Percentiles rank a stretch among this genome's conserved stretches.
Evolutionary conservation across 1,140 invertebrate genomes (phyloP).

Genomic region (Oncopeltus fasciatus): DNA sequence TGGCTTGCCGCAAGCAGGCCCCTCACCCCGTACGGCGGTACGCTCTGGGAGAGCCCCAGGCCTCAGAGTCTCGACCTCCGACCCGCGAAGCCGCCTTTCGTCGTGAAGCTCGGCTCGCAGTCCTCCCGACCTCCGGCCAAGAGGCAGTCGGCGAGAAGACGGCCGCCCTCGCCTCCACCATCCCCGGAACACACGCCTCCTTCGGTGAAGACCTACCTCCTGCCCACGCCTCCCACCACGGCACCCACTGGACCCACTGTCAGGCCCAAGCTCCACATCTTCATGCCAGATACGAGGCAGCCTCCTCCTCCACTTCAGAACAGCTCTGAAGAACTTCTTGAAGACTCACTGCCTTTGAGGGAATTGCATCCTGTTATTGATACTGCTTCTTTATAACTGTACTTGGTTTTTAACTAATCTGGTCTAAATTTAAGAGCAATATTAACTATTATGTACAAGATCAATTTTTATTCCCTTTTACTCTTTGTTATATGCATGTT

Average conservation of each 20-base stretch:
- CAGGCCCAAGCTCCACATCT: background rate
- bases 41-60: conserved; percentile 34
- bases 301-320: background rate
- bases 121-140: background rate
- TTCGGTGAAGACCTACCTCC: background rate
- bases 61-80: conserved; percentile 24
- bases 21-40: conserved; percentile 1
- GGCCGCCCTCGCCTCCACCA: background rate
- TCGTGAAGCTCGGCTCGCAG: background rate
- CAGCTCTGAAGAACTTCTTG: no score
- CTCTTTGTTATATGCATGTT: no score
- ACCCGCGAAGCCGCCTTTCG: background rate
- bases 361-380: no score
- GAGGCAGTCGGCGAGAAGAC: background rate
- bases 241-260: background rate
- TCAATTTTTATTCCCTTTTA: no score
- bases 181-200: background rate
- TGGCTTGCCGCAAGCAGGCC: conserved; percentile 36
- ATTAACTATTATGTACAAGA: no score
- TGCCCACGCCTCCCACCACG: background rate
- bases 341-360: no score
- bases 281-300: background rate
- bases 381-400: no score
- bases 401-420: no score
- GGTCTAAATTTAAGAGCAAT: no score